Evolutionary conservation across 2,113 vertebrate species (phyloP), one percentile per base, ranked within the genome.

Genomic region (Sphaerodactylus townsendi): DNA sequence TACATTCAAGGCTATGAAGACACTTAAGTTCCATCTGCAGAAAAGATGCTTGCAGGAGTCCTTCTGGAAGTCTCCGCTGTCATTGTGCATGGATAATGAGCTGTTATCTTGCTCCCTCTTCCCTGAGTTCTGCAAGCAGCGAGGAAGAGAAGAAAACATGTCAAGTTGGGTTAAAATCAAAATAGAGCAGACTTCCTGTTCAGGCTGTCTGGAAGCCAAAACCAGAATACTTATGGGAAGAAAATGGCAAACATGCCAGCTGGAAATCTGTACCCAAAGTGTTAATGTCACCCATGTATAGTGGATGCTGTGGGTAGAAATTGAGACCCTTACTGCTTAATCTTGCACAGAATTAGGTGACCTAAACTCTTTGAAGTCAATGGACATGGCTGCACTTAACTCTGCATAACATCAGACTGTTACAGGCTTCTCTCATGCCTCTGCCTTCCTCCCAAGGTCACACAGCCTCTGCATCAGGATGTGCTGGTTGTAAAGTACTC

Each of bases 391-490:
- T 21, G 30, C 14, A 59, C 30, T 19, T 33, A 41, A 70, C 39
- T 28, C 6, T 17, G 11, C 15, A 19, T 59, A 83, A 10, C 19
- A 65, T 23, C 48, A 39, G 11, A 33, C 21, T 71, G 14, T 39
- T 2, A 11, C 10, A 25, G 70, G 37, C 44, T 50, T 44, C 44
- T 23, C 66, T 44, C 17, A 1, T 28, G 19, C 56, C 11, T 17
- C 25, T 33, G n/a, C 28, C 37, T 9, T 2, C 70, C 4, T 78
- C n/a, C 81, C 79, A 86, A 82, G 85, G 85, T 86, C 74, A 72
- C 66, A 72, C 8, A 50, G 28, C 28, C 28, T 10, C 66, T 41
- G 33, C 66, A 21, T 4, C 17, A 53, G 23, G 44, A 65, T 77
- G 17, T 10, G 10, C 8, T 56, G 65, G 21, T 28, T 62, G 53